Evolutionary conservation across 37 sponge, comb jelly and placozoan genomes (phyloP), one percentile per base, ranked within the genome.

Genomic region (Halichondria panicea): DNA sequence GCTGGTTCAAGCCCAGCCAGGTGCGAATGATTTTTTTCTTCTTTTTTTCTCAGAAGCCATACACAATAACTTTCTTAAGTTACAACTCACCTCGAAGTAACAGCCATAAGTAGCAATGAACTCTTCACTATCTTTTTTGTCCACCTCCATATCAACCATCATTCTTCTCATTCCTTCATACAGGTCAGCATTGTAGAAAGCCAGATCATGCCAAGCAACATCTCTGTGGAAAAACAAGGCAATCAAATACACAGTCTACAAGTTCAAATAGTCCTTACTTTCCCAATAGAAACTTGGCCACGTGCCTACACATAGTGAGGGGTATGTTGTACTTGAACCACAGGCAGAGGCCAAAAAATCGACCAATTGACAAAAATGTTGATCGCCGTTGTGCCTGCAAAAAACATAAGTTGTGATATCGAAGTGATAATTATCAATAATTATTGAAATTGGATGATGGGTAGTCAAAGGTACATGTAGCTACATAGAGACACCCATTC

Each of bases 151-250:
- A 63, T 93, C 90, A 27, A 74, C 35, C 46, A 93, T 72, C 89
- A 93, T 88, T 33, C 85, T 55, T 36, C 94, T 65, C 34, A 93
- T 62, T 0, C 96, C 97, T 44, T 96, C 97, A 61, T 91, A 96
- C 45, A 96, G 74, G 58, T 96, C 93, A 22, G 83, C 82, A 84
- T 96, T 96, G 79, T 86, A 96, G 88, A 96, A 96, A 18, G 93
- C 97, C 2, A 96, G 82, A 62, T 96, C 97, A 80, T 92, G 93
- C 97, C 97, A 96, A 11, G 93, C 84, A 38, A 96, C 50, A 38
- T 86, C 84, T 68, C 87, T 90, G 48, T 15, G 31, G 35, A 55
- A 46, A 58, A 8, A 21, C 60, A n/a, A 8, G 27, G n/a, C 11
- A 15, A 11, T 48, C 52, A 11, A 48, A 11, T 48, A 15, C 52